These are phyloP conservation scores for Leptothorax acervorum DNA, from an alignment of 2,888 invertebrate genomes.

Conservation along the genomic window DNA sequence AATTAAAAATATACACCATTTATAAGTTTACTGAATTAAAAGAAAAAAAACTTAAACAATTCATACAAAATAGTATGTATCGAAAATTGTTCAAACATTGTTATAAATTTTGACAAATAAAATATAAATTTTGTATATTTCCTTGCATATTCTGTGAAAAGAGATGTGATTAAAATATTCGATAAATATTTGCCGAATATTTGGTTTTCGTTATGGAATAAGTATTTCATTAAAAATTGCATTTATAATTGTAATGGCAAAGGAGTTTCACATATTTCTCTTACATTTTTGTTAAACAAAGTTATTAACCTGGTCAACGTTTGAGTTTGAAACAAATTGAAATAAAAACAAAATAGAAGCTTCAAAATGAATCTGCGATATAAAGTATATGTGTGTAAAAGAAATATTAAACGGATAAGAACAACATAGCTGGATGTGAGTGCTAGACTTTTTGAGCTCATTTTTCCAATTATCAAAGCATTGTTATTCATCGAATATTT, in stretches of 20 bases:
- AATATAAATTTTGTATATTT: not conserved
- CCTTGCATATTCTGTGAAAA: not conserved
- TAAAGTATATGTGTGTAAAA: not conserved
- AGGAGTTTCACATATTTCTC: not conserved
- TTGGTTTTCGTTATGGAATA: not conserved
- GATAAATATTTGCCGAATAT: not conserved
- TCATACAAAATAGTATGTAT: not conserved
- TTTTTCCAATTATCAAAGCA: not conserved
- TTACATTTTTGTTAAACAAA: not conserved
- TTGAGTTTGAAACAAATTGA: not conserved
- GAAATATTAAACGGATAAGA: not conserved
- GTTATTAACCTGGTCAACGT: not conserved
- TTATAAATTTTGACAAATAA: slow-evolving; percentile 5
- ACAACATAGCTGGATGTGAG: not conserved
- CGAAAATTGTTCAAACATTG: not conserved
- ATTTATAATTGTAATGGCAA: not conserved
- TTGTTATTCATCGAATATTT: not conserved
- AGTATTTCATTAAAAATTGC: slow-evolving; percentile 9
- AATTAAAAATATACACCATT: not conserved
- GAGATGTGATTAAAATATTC: not conserved
- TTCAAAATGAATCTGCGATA: not conserved
- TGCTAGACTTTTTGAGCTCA: not conserved
- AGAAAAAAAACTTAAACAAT: not conserved
- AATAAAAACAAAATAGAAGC: not conserved
- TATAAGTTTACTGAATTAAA: not conserved